phyloP scores from a whole-genome alignment of 1,140 invertebrate genomes.

The Rhyacophila brunnea region DNA sequence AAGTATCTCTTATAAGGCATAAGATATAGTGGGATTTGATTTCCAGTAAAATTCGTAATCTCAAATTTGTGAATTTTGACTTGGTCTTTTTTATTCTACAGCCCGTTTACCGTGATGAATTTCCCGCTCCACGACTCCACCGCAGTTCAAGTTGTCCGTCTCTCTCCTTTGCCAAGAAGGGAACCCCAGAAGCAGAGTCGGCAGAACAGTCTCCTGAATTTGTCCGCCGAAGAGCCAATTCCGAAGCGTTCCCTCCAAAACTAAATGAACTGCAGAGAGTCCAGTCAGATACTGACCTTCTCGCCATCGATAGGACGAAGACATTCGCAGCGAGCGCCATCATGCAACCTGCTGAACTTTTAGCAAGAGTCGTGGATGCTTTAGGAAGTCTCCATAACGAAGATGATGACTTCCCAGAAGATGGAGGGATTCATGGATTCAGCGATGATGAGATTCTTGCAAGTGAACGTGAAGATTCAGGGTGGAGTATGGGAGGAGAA shows the following conservation, averaged over 20 bases:
- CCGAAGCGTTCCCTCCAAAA: slow-evolving; percentile 54
- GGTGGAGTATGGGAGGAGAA: slow-evolving; percentile 58
- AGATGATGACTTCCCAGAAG: slow-evolving; percentile 36
- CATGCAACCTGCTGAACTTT: slow-evolving; percentile 68
- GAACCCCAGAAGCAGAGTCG: slow-evolving; percentile 40
- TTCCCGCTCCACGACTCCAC: slow-evolving; percentile 38
- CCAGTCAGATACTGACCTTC: slow-evolving; percentile 73
- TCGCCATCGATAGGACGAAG: slow-evolving; percentile 72
- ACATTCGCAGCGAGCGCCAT: slow-evolving; percentile 67
- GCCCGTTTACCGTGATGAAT: slow-evolving; percentile 56
- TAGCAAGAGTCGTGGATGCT: slow-evolving; percentile 73
- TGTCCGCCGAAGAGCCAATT: slow-evolving; percentile 61
- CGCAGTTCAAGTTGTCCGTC: slow-evolving; percentile 62
- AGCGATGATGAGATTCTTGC: slow-evolving; percentile 67
- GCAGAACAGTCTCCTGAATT: slow-evolving; percentile 44
- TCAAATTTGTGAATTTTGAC: too few species aligned
- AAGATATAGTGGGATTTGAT: too few species aligned
- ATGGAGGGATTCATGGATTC: slow-evolving; percentile 61
- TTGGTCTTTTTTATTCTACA: slow-evolving; percentile 34
- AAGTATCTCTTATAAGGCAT: too few species aligned
- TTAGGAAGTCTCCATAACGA: slow-evolving; percentile 63
- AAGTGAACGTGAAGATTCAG: slow-evolving; percentile 58
- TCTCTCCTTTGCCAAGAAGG: slow-evolving; percentile 52
- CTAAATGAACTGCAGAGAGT: slow-evolving; percentile 58
- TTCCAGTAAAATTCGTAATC: too few species aligned